Percentiles rank a stretch among this genome's conserved stretches.
Conservation (phyloP, 2,797 vertebrate species). For the Microtus obscurus region DNA sequence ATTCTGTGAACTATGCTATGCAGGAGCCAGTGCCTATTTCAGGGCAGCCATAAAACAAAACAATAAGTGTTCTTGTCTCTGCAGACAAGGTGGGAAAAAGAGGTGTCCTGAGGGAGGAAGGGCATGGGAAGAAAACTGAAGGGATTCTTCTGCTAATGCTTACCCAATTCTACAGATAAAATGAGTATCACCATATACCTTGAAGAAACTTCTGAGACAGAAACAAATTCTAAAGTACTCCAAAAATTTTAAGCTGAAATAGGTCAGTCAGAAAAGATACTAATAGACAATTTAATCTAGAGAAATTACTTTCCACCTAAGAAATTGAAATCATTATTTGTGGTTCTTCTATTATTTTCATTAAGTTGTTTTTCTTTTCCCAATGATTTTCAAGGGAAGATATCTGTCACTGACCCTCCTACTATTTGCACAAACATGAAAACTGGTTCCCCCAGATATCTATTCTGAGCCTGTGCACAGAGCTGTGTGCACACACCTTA, state of each 20-base stretch:
- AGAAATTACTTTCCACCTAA: conserved; percentile 39
- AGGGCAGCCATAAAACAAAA: conserved; percentile 55
- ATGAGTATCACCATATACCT: not conserved
- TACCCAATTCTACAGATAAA: conserved; percentile 59
- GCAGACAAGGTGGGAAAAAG: not conserved
- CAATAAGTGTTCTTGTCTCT: conserved; percentile 68
- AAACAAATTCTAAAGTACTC: conserved; percentile 28
- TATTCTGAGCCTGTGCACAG: no score
- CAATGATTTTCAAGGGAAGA: conserved; percentile 7
- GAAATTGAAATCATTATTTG: conserved; percentile 55
- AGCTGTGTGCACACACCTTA: not conserved
- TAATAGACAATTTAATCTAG: conserved; percentile 3
- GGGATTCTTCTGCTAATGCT: not conserved
- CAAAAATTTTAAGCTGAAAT: conserved; percentile 20
- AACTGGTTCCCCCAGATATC: not conserved
- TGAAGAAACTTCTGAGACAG: conserved; percentile 40
- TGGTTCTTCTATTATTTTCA: conserved; percentile 59
- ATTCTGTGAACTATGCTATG: conserved; percentile 72
- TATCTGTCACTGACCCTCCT: not conserved
- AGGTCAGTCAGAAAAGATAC: not conserved
- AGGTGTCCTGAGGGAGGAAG: not conserved
- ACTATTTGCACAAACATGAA: not conserved
- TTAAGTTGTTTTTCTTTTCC: conserved; percentile 58
- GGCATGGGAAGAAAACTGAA: not conserved
- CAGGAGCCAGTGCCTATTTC: conserved; percentile 48